Evolutionary conservation across 2,113 vertebrate species (phyloP).

Genomic region (Cryptotis parvus): DNA sequence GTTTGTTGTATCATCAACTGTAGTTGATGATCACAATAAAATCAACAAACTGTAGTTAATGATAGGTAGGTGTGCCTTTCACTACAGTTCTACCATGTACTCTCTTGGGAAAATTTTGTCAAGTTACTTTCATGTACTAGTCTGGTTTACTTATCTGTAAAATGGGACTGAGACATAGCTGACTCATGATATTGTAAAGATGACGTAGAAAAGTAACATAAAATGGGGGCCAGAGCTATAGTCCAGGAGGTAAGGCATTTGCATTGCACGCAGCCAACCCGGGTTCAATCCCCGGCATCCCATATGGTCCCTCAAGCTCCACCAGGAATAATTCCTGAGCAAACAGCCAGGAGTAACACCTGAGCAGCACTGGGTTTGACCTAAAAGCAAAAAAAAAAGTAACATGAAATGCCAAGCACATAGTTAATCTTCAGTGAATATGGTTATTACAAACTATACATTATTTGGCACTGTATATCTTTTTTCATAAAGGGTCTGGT

Average conservation of each 20-base stretch:
- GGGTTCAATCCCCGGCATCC: too few species aligned
- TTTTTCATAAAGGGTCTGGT: neutral
- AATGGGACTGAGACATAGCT: neutral
- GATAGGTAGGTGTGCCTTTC: neutral
- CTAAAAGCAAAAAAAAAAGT: too few species aligned
- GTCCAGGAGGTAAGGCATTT: too few species aligned
- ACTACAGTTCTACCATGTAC: neutral
- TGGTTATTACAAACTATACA: neutral
- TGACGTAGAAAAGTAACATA: too few species aligned
- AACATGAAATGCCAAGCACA: neutral
- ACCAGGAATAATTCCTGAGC: too few species aligned
- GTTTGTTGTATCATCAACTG: too few species aligned
- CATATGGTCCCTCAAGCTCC: too few species aligned
- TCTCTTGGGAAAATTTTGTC: neutral
- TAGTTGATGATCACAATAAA: too few species aligned
- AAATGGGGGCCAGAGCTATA: too few species aligned
- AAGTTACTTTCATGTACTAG: neutral
- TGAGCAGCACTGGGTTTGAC: too few species aligned
- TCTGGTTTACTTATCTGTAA: neutral
- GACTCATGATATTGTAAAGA: neutral
- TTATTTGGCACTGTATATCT: neutral
- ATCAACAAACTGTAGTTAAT: neutral
- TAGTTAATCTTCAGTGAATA: neutral
- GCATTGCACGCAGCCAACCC: too few species aligned
- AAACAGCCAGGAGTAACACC: too few species aligned